A percentile compares a stretch with the other conserved stretches of the same genome.
phyloP scores from a whole-genome alignment of 2,888 invertebrate species.

The Frankliniella fusca region DNA sequence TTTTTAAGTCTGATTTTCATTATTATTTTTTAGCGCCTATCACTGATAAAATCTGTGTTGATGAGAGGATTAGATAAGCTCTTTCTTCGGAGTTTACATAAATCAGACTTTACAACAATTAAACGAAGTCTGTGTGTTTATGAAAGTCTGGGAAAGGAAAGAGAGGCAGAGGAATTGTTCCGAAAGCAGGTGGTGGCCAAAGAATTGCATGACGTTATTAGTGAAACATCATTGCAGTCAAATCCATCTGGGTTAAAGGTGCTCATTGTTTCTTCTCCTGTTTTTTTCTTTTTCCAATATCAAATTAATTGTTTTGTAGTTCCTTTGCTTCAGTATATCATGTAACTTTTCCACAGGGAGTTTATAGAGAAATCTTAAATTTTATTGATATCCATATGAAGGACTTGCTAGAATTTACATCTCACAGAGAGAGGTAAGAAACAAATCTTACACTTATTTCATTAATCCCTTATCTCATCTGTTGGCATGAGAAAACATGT shows the following conservation, averaged over 20 bases:
- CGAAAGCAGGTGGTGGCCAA: slow-evolving; percentile 64
- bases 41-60: slow-evolving; percentile 42
- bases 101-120: slow-evolving; percentile 50
- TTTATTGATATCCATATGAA: slow-evolving; percentile 67
- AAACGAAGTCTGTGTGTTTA: slow-evolving; percentile 58
- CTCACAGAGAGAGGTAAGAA: slow-evolving; percentile 44
- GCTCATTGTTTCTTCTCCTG: neutral
- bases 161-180: slow-evolving; percentile 64
- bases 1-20: slow-evolving; percentile 23
- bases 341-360: slow-evolving; percentile 48
- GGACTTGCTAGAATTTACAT: slow-evolving; percentile 46
- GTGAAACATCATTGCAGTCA: slow-evolving; percentile 59
- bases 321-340: no score
- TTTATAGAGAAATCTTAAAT: slow-evolving; percentile 66
- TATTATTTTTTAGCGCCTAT: neutral
- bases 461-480: slow-evolving; percentile 1
- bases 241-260: slow-evolving; percentile 57
- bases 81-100: slow-evolving; percentile 47
- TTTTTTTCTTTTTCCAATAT: neutral
- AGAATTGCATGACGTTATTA: slow-evolving; percentile 65
- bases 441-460: neutral
- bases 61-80: slow-evolving; percentile 54
- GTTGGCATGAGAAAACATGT: neutral
- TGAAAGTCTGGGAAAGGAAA: slow-evolving; percentile 62
- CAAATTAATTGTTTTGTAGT: neutral